phyloP scores from a whole-genome alignment of 2,888 invertebrate species.

The Acleris sparsana region DNA sequence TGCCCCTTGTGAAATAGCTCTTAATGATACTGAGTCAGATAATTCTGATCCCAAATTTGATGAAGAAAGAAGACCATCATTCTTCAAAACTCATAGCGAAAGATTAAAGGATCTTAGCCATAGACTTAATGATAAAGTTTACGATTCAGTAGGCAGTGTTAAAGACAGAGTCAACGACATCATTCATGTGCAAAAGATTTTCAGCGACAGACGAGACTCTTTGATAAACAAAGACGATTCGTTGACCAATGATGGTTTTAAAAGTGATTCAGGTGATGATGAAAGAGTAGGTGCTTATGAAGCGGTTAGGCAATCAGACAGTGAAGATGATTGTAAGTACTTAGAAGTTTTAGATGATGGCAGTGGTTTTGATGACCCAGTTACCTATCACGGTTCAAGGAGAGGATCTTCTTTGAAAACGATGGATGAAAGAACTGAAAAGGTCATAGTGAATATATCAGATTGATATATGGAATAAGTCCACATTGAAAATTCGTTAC shows the following conservation, averaged over 20 bases:
- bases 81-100: constrained; percentile 55
- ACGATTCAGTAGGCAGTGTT: constrained; percentile 65
- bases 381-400: constrained; percentile 39
- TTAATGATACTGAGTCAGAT: constrained; percentile 61
- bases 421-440: constrained; percentile 45
- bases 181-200: constrained; percentile 56
- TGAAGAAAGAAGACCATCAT: constrained; percentile 46
- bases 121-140: constrained; percentile 63
- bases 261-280: constrained; percentile 57
- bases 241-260: constrained; percentile 54
- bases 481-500: constrained; percentile 17
- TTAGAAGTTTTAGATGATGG: constrained; percentile 76
- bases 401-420: constrained; percentile 47
- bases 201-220: constrained; percentile 56
- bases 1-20: constrained; percentile 69
- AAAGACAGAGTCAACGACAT: constrained; percentile 57
- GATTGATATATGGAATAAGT: constrained; percentile 41
- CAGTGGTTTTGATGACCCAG: constrained; percentile 56
- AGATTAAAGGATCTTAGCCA: constrained; percentile 62
- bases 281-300: constrained; percentile 52
- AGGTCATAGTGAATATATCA: constrained; percentile 47
- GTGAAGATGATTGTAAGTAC: constrained; percentile 70
- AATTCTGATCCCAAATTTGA: constrained; percentile 48
- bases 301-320: constrained; percentile 60
- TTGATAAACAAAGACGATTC: constrained; percentile 49